Base-by-base conservation (phyloP, 2,797 vertebrate species). In the Alauda arvensis region DNA sequence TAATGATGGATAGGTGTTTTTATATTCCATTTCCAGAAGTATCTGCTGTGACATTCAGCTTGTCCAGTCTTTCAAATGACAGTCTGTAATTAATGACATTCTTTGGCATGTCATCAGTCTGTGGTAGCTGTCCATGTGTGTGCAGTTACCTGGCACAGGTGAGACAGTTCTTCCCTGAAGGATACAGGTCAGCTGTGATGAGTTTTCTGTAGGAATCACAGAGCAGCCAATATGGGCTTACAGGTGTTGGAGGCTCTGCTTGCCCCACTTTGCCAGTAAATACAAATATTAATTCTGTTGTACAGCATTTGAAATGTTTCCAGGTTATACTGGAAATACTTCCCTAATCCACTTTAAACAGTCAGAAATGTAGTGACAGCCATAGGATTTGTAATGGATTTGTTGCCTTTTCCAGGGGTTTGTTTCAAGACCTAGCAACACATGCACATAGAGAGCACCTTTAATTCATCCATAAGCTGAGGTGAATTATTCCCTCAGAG, bases 141-240 rank as follows among this genome's bases (percentile, higher is more conserved):
- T 24, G 84, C 59, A 37, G 49, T 31, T 69, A 31, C 25, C 5
- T 3, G 4, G 19, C 39, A 33, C 11, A 42, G 55, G 18, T 37
- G 23, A 31, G 48, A 2, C 10, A 17, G 59, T 16, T 46, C 33
- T 68, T 56, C n/a, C 72, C 69, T 3, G 3, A 5, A 29, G 49
- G 29, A 33, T 18, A 2, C 15, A 23, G 67, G 1, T n/a, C 65
- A 45, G 46, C 65, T 75, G 1, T 1, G 19, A 9, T 37, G 76
- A 29, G 6, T 19, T 57, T 56, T 52, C 46, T 56, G 6, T 8
- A 6, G 34, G 25, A 39, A 19, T 13, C n/a, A 6, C 24, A 10
- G 29, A n/a, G 53, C 1, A 79, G 53, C 45, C 14, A 4, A 0
- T 8, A 1, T 0, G 28, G 13, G 28, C 18, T 9, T 40, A 7